Base-by-base conservation (phyloP, 2,888 invertebrate species). In the Nomada fucata region DNA sequence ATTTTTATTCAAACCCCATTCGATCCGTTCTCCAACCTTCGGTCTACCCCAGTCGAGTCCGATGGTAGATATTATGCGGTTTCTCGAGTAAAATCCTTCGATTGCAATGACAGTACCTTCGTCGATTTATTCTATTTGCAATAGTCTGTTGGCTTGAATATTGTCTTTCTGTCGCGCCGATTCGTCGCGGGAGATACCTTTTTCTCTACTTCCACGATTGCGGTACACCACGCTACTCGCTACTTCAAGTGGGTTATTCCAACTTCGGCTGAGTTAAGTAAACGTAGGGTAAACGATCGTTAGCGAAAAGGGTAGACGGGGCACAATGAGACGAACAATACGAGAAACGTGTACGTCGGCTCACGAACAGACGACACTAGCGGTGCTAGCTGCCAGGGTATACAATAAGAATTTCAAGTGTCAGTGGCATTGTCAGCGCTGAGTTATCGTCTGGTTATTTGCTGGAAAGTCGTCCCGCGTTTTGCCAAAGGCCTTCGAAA, bases 1-100 rank as follows among this genome's bases (percentile, higher is more conserved):
- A 91, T 91, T 91, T 91, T 90, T 91, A 90, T 90, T 90, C 87
- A 90, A 91, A 91, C 90, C 85, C 86, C 82, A 71, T 78, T 88
- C 87, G 83, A 89, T 89, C 86, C 89, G 82, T 85, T 82, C 86
- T 82, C 83, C 63, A 83, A 88, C 76, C 86, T 88, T 81, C 75
- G 76, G 78, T 75, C 57, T 60, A 63, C 65, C 4, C 76, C 83
- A 65, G 77, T 79, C 73, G 82, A 67, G 42, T 67, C 70, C 65
- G 75, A 74, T 78, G 73, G 79, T 80, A 84, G 80, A 76, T 82
- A 89, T 89, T 89, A 89, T 86, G 83, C 89, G 82, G 53, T 79
- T 80, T 65, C 76, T 71, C 74, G 70, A 68, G 75, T 84, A 82
- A 84, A 88, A 79, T 86, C 84, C 72, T 79, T 81, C 86, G 77